phyloP scores from a whole-genome alignment of 1,140 invertebrate genomes.

The Euwallacea similis region DNA sequence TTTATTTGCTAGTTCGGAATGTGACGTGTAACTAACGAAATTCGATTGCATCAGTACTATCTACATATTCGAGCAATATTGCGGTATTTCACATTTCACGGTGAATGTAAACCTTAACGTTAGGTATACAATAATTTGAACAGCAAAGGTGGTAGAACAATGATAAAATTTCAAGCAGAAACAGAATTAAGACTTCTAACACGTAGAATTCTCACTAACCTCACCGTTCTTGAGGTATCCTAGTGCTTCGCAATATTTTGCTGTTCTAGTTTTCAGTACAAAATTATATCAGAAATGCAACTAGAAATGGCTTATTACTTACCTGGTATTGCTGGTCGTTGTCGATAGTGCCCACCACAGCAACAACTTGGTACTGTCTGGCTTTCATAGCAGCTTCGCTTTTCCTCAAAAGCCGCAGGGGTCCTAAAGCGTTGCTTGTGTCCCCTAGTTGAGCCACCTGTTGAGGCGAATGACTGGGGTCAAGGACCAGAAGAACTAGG shows the following conservation, averaged over 20 bases:
- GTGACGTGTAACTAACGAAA: no score
- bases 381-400: conserved; percentile 75
- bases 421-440: conserved; percentile 58
- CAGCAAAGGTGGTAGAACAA: conserved; percentile 45
- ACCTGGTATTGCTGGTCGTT: conserved; percentile 77
- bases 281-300: background rate
- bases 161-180: conserved; percentile 34
- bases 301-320: conserved; percentile 10
- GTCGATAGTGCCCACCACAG: conserved; percentile 73
- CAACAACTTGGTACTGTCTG: conserved; percentile 84
- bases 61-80: no score
- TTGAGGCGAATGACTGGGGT: conserved; percentile 79
- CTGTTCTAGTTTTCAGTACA: conserved; percentile 60
- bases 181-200: conserved; percentile 12
- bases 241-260: conserved; percentile 68
- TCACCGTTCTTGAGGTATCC: conserved; percentile 69
- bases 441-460: conserved; percentile 72
- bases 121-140: conserved; percentile 31
- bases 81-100: background rate
- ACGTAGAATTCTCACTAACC: conserved; percentile 36
- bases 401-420: conserved; percentile 73
- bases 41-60: no score
- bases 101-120: background rate
- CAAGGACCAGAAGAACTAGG: conserved; percentile 77
- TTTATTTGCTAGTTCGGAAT: no score